Percentiles rank a stretch among this genome's conserved stretches.
phyloP scores from a whole-genome alignment of 2,113 vertebrate genomes.

The Passer montanus region DNA sequence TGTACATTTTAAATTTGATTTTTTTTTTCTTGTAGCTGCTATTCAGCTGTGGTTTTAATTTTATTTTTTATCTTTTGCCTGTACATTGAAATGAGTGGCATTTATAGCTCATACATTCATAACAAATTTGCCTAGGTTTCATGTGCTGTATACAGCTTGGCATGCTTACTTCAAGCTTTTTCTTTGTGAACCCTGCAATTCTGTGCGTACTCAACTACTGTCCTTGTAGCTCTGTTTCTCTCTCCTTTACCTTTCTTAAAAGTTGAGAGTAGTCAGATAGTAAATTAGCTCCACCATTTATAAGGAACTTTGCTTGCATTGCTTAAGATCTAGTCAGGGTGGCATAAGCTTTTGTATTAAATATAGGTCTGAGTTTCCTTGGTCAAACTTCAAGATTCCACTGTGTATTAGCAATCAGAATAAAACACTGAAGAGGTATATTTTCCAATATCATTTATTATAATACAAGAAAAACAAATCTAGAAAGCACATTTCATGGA shows the following conservation, averaged over 20 bases:
- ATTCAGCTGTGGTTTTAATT: background rate
- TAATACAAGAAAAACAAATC: constrained; percentile 73
- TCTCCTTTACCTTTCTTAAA: background rate
- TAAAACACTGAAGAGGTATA: constrained; percentile 25
- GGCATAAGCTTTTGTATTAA: background rate
- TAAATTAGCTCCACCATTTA: background rate
- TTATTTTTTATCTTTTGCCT: background rate
- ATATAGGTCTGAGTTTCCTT: background rate
- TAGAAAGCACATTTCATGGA: constrained; percentile 77
- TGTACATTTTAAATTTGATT: background rate
- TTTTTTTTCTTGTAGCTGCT: background rate
- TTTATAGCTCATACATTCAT: background rate
- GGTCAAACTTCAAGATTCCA: background rate
- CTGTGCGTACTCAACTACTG: background rate
- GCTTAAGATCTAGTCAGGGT: background rate
- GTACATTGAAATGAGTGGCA: background rate
- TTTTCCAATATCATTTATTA: constrained; percentile 76
- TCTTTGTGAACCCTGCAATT: background rate
- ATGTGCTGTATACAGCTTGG: background rate
- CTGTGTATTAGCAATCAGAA: background rate
- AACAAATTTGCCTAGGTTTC: background rate
- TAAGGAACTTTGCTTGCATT: background rate
- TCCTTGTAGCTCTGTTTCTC: background rate
- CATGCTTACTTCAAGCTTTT: background rate
- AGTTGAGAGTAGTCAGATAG: background rate